Evolutionary conservation across 2,113 vertebrate genomes (phyloP).

Genomic region (Kobus ellipsiprymnus): DNA sequence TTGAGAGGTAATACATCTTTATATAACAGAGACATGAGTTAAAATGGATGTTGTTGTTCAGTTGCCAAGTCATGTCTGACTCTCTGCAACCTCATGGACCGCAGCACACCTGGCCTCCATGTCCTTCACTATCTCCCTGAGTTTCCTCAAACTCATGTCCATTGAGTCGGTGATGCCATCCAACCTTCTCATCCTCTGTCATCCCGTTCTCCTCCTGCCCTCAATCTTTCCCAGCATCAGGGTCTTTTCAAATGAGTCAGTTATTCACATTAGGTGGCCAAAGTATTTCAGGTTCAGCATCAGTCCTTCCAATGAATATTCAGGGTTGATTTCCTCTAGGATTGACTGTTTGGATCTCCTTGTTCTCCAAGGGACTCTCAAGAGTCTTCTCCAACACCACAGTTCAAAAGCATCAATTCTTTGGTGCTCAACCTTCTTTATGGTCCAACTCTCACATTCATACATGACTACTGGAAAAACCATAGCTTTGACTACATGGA

Average conservation of each 20-base stretch:
- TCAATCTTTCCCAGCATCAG: background rate
- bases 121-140: background rate
- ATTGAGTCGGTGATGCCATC: background rate
- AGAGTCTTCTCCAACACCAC: background rate
- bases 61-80: background rate
- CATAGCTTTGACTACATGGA: background rate
- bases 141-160: background rate
- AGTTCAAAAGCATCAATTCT: background rate
- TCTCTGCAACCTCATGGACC: background rate
- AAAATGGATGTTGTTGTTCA: background rate
- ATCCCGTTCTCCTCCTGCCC: background rate
- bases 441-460: background rate
- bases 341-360: background rate
- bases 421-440: background rate
- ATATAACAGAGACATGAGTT: background rate
- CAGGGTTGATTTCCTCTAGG: background rate
- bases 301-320: background rate
- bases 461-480: background rate
- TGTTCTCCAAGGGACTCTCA: background rate
- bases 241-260: background rate
- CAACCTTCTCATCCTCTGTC: background rate
- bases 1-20: background rate
- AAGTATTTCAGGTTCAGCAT: background rate
- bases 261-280: background rate
- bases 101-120: background rate